Evolutionary conservation across 2,113 vertebrate species (phyloP).

Genomic region (Pitta sordida): DNA sequence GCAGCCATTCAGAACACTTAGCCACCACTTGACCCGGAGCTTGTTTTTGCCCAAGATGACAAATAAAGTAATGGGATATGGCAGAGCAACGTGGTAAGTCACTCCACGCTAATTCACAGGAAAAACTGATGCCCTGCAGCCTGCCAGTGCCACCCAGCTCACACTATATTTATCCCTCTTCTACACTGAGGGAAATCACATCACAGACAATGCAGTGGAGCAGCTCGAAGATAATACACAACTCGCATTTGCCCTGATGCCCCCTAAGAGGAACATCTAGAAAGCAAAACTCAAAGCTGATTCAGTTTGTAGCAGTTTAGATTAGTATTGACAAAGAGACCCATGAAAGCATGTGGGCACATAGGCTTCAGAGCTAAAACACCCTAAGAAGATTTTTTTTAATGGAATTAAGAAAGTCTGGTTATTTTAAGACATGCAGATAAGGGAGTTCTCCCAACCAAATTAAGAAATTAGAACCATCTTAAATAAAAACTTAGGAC

Average conservation of each 20-base stretch:
- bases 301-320: background rate
- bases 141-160: background rate
- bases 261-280: background rate
- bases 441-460: background rate
- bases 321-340: background rate
- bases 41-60: too few relatives aligned
- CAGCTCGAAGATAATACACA: background rate
- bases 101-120: rapidly evolving
- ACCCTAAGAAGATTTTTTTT: background rate
- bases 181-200: background rate
- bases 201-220: background rate
- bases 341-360: background rate
- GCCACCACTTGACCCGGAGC: background rate
- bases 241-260: rapidly evolving
- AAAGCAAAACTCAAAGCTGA: background rate
- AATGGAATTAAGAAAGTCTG: background rate
- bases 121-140: background rate
- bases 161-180: background rate
- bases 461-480: background rate
- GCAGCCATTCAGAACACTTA: background rate
- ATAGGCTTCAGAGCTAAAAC: background rate
- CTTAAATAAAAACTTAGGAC: background rate
- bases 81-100: rapidly evolving
- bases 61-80: rapidly evolving
- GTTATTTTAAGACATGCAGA: background rate